phyloP scores from a whole-genome alignment of 2,888 invertebrate species.

The Nephrotoma appendiculata region DNA sequence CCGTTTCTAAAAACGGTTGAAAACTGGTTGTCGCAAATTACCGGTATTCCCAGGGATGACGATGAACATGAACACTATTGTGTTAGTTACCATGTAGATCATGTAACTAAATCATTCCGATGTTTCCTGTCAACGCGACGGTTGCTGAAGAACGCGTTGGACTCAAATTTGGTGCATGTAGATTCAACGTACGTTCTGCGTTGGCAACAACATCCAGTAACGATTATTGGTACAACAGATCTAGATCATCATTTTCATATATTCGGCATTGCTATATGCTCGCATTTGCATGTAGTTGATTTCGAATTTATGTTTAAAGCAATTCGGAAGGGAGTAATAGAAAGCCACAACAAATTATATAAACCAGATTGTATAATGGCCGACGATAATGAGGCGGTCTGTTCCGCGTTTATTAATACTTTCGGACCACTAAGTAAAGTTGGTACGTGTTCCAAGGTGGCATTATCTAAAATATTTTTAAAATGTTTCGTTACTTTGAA shows the following conservation, averaged over 20 bases:
- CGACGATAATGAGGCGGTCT: not conserved
- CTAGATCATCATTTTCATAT: not conserved
- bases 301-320: not conserved
- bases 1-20: no score
- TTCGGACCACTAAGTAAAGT: not conserved
- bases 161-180: conserved; percentile 10
- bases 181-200: not conserved
- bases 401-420: not conserved
- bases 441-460: not conserved
- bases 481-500: no score
- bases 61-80: not conserved
- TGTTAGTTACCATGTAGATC: not conserved
- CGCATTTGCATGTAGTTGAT: not conserved
- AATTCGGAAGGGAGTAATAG: not conserved
- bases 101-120: not conserved
- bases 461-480: not conserved
- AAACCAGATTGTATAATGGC: not conserved
- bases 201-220: not conserved
- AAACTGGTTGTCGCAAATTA: no score
- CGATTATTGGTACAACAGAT: conserved; percentile 1
- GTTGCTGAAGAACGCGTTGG: not conserved
- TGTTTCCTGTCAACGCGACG: not conserved
- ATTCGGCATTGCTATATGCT: not conserved
- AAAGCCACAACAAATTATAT: not conserved
- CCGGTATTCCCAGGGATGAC: not conserved